Evolutionary conservation across 1,140 invertebrate species (phyloP), one percentile per base, ranked within the genome.

Genomic region (Asbolus verrucosus): DNA sequence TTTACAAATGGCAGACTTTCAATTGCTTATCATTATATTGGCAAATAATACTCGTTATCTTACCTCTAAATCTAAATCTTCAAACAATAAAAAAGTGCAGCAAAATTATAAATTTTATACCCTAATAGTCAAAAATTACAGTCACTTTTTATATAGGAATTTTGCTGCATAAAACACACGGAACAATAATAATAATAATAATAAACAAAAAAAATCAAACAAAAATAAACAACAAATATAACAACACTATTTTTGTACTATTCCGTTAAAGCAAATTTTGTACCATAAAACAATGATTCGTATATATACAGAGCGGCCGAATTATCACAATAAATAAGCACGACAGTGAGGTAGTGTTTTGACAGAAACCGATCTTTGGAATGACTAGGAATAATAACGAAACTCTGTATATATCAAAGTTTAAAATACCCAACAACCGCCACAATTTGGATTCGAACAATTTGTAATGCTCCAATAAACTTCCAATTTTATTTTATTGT

Each of bases 181-280:
- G 16, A 14, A 27, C 24, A 16, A 54, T 36, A 36, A 36, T 8
- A 69, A 69, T 63, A 13, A 21, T 6, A 80, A 82, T 19, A 41
- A 61, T 50, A 27, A 38, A 60, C 31, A 43, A 30, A 38, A 43
- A 30, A 65, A n/a, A n/a, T n/a, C n/a, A n/a, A n/a, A n/a, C n/a
- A n/a, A n/a, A n/a, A n/a, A 16, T 3, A 43, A 65, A 65, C 43
- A 65, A 65, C 43, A 65, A 59, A 18, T n/a, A n/a, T 41, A 60
- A 46, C 33, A 60, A 68, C n/a, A n/a, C 31, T 16, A 21, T 69
- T 67, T 67, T 71, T 71, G 63, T 71, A 67, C 63, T 71, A 67
- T 71, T 27, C 65, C 24, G 15, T 71, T 67, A 61, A 71, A 67
- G 69, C 65, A 71, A 71, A 63, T 50, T 43, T 71, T 67, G 54